A percentile compares a stretch with the other conserved stretches of the same genome.
phyloP scores from a whole-genome alignment of 2,113 vertebrate species.

The Ameiurus melas region DNA sequence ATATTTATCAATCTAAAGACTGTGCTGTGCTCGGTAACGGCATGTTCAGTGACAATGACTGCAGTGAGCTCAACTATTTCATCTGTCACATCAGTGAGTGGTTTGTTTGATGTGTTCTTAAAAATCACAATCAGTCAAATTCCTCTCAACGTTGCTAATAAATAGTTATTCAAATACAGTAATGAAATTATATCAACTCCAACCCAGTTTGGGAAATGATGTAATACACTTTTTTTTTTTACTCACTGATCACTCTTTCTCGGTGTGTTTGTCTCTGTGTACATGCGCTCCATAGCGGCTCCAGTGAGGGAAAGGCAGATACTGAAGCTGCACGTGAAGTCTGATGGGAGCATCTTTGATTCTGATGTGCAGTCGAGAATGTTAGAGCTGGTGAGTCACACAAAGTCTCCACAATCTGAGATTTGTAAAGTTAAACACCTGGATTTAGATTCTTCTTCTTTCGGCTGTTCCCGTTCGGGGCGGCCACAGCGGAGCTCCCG shows the following conservation, averaged over 20 bases:
- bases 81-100: conserved; percentile 19
- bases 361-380: background rate
- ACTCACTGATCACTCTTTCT: background rate
- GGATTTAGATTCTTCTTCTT: no score
- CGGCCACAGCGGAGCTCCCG: no score
- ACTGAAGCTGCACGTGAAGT: background rate
- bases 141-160: no score
- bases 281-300: background rate
- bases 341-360: background rate
- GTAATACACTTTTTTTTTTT: no score
- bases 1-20: background rate
- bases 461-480: no score
- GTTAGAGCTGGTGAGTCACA: conserved; percentile 17
- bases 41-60: background rate
- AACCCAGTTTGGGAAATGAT: no score
- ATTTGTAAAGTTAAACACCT: no score
- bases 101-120: background rate
- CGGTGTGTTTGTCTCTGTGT: background rate
- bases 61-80: background rate
- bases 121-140: background rate
- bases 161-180: no score
- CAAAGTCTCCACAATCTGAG: background rate
- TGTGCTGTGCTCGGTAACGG: background rate
- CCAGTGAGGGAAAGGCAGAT: background rate
- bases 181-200: no score